These are phyloP conservation scores for Huso huso DNA, from an alignment of 2,797 vertebrate species.

Conservation along the genomic window DNA sequence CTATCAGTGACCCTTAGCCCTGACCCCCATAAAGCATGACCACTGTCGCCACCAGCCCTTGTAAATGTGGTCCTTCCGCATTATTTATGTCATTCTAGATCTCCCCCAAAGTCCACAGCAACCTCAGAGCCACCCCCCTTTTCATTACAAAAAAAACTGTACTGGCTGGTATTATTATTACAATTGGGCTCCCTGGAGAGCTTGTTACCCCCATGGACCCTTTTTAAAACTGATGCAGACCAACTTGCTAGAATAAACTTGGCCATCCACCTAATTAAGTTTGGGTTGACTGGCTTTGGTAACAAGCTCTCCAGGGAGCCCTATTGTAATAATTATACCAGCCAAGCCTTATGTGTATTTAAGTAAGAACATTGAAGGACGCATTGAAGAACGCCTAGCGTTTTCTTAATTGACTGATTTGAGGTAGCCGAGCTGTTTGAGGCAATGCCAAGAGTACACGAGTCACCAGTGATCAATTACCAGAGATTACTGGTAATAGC, in stretches of 20 bases:
- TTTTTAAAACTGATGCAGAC: constrained; percentile 30
- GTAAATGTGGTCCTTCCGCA: constrained; percentile 37
- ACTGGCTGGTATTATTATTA: too few species aligned
- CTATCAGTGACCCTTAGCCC: constrained; percentile 54
- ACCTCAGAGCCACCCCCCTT: too few species aligned
- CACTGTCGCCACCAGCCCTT: constrained; percentile 36
- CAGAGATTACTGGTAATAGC: too few species aligned
- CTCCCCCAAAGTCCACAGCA: constrained; percentile 22
- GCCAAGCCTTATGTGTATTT: too few species aligned
- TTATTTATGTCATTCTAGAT: constrained; percentile 36
- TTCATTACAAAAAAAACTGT: too few species aligned
- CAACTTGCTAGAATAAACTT: constrained; percentile 9
- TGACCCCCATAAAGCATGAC: constrained; percentile 47
- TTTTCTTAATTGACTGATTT: too few species aligned
- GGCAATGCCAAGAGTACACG: too few species aligned
- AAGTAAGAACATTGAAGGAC: too few species aligned
- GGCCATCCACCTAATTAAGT: constrained; percentile 32
- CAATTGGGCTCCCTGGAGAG: too few species aligned
- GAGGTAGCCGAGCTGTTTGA: too few species aligned
- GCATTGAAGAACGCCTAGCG: too few species aligned
- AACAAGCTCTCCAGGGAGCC: constrained; percentile 34
- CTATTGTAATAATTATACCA: constrained; percentile 20
- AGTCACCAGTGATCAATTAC: too few species aligned
- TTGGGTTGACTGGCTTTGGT: constrained; percentile 34
- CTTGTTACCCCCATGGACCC: constrained; percentile 31